phyloP scores from a whole-genome alignment of 2,113 vertebrate species.

The Etia nguti region DNA sequence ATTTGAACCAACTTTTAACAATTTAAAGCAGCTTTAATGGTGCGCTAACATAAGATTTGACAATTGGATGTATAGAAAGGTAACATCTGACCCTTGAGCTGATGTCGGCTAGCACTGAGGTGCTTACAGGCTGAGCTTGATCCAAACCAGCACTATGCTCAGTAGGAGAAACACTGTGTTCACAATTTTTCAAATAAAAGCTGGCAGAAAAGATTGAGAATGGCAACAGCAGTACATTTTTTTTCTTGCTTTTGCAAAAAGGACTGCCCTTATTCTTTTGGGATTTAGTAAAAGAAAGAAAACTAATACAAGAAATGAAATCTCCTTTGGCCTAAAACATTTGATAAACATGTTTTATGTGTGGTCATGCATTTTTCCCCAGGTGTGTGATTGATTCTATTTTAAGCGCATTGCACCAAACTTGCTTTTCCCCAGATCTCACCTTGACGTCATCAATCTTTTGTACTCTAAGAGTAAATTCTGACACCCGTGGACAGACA shows the following conservation, averaged over 20 bases:
- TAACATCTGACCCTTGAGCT: neutral
- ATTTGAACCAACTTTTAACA: neutral
- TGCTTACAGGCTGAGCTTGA: neutral
- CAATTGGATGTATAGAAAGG: neutral
- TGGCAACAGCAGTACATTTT: neutral
- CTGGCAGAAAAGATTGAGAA: neutral
- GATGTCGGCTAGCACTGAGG: neutral
- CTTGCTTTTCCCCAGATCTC: neutral
- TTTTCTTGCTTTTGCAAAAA: neutral
- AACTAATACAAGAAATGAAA: neutral
- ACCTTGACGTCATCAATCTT: constrained; percentile 18
- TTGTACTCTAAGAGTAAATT: neutral
- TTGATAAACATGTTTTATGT: neutral
- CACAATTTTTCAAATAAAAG: neutral
- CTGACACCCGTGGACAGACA: neutral
- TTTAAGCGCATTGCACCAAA: neutral
- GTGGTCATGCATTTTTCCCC: neutral
- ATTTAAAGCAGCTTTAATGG: neutral
- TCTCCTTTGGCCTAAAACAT: neutral
- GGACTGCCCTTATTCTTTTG: neutral
- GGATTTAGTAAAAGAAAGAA: neutral
- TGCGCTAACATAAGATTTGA: neutral
- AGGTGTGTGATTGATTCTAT: neutral
- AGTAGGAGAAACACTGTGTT: neutral
- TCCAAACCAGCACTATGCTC: neutral